These are phyloP conservation scores for Chionoecetes opilio DNA, from an alignment of 1,140 invertebrate genomes.

Conservation along the genomic window DNA sequence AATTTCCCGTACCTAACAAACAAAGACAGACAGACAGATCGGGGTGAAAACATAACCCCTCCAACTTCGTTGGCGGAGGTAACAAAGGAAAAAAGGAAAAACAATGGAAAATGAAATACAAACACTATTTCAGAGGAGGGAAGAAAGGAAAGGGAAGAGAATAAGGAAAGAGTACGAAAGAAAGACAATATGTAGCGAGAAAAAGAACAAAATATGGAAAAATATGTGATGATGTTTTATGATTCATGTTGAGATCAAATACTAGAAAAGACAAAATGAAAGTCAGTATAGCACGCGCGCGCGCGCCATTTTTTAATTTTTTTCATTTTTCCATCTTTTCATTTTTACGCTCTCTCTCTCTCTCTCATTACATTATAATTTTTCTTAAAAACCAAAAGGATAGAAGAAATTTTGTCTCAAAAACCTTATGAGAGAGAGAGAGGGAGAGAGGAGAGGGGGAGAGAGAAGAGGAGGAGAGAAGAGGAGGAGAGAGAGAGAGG, in stretches of 20 bases:
- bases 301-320: not conserved
- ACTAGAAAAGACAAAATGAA: not conserved
- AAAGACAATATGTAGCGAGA: not conserved
- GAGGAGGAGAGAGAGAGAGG: not conserved
- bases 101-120: no score
- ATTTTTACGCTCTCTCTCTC: not conserved
- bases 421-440: not conserved
- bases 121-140: no score
- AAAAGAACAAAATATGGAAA: not conserved
- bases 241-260: not conserved
- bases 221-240: conserved; percentile 5
- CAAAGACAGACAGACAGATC: no score
- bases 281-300: not conserved
- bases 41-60: no score
- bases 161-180: not conserved
- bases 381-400: not conserved
- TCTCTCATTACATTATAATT: not conserved
- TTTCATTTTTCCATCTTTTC: not conserved
- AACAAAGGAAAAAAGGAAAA: no score
- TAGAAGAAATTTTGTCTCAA: not conserved
- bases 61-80: no score
- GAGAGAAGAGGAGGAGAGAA: not conserved
- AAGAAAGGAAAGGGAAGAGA: not conserved
- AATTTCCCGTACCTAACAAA: no score
- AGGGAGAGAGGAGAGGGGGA: conserved; percentile 24